Conservation (phyloP, 2,797 vertebrate genomes). For the Spheniscus humboldti region DNA sequence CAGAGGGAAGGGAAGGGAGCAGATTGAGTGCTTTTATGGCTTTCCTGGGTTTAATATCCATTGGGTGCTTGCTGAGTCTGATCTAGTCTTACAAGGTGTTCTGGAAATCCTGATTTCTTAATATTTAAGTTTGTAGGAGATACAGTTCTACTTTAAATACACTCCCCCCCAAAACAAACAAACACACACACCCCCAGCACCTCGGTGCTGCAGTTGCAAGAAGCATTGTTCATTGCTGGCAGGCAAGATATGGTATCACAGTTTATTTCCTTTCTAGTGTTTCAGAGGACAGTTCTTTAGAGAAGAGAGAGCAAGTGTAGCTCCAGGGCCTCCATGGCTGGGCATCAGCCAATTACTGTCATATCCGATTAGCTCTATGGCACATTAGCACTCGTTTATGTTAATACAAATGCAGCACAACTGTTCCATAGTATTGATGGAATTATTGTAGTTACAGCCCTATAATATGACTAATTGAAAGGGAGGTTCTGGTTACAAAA, state of each 20-base stretch:
- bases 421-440: constrained; percentile 42
- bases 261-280: neutral
- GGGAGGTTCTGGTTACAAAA: constrained; percentile 29
- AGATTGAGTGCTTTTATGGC: neutral
- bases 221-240: neutral
- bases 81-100: neutral
- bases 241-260: neutral
- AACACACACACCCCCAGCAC: neutral
- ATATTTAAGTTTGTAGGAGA: neutral
- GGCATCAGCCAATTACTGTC: constrained; percentile 44
- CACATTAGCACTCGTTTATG: constrained; percentile 36
- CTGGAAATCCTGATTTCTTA: neutral
- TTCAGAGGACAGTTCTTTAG: neutral
- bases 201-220: neutral
- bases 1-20: neutral
- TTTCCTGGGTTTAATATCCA: neutral
- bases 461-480: constrained; percentile 32
- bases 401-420: constrained; percentile 38
- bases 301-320: neutral
- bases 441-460: constrained; percentile 41
- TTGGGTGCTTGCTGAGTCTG: neutral
- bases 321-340: constrained; percentile 13
- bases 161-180: neutral
- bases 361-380: constrained; percentile 41
- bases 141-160: neutral